Base-by-base conservation (phyloP, 1,140 invertebrate species). In the Anastrepha ludens region DNA sequence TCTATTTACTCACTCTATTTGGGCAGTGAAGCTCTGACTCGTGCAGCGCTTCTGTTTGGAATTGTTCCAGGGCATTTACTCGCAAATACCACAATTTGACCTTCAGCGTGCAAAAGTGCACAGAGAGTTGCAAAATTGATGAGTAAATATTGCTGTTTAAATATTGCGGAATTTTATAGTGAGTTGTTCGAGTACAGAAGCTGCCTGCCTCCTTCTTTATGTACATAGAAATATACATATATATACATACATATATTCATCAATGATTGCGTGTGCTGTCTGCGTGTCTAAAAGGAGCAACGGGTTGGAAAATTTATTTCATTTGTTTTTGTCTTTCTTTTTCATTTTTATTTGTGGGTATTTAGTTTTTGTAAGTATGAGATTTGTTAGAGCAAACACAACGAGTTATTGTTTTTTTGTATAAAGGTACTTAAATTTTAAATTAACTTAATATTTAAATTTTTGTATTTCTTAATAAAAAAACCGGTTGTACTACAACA, bases 91-190 rank as follows among this genome's bases (percentile, higher is more conserved):
- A 55, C 74, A 81, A 81, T 81, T 81, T 81, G 47, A 81, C 74
- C 74, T 81, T 81, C 47, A 55, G 74, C 74, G 47, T 41, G 29
- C 9, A 47, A 41, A 74, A n/a, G 41, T 74, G 9, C 67, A 44
- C 67, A 44, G 44, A 41, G 74, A 50, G 74, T 81, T 81, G 74
- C 74, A 55, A 81, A 81, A 81, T 81, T 81, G 74, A 81, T 81
- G 74, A 81, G 74, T 55, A 81, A 81, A 81, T 81, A 81, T 81
- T 81, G 17, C 74, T 81, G 74, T 81, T 81, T 81, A 81, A 81
- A 81, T 81, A 81, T 81, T 55, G 20, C 50, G 47, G 74, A 81
- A 81, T 55, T 81, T 81, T 81, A 81, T 81, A 81, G 20, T 81
- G 67, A 74, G 67, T 50, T 55, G 17, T 81, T 17, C 6, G 41